Conservation (phyloP, 2,888 invertebrate genomes). For the Nomada fucata region DNA sequence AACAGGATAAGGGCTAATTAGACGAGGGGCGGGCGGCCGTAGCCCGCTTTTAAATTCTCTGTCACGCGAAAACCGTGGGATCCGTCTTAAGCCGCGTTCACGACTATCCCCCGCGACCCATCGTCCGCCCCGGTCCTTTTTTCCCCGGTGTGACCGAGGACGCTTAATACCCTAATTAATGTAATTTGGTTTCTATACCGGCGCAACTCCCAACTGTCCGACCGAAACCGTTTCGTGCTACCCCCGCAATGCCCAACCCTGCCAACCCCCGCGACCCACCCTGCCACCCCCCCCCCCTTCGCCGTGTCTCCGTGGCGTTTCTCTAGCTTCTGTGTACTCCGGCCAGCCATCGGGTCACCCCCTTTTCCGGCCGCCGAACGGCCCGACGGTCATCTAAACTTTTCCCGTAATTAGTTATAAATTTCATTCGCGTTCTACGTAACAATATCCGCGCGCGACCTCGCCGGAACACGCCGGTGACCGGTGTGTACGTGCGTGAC, state of each 20-base stretch:
- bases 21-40: conserved; percentile 20
- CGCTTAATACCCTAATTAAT: conserved; percentile 78
- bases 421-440: conserved; percentile 80
- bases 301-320: conserved; percentile 16
- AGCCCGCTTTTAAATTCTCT: conserved; percentile 64
- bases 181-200: conserved; percentile 76
- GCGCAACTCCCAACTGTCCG: conserved; percentile 66
- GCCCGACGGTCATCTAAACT: conserved; percentile 80
- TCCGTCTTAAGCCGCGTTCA: conserved; percentile 75
- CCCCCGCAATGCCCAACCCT: conserved; percentile 14
- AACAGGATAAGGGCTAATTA: conserved; percentile 59
- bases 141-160: conserved; percentile 53
- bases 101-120: conserved; percentile 18
- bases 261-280: conserved; percentile 3
- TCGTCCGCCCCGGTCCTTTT: conserved; percentile 14
- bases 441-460: conserved; percentile 79
- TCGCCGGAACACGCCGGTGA: conserved; percentile 71
- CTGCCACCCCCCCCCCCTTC: conserved; percentile 3
- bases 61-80: conserved; percentile 68
- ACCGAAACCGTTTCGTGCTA: conserved; percentile 52
- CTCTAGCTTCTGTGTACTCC: conserved; percentile 41
- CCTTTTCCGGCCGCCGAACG: conserved; percentile 71
- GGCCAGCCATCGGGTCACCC: conserved; percentile 59
- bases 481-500: conserved; percentile 62
- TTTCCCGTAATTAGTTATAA: conserved; percentile 83